A percentile compares a stretch with the other conserved stretches of the same genome.
phyloP scores from a whole-genome alignment of 2,888 invertebrate genomes.

The Cerceris rybyensis region DNA sequence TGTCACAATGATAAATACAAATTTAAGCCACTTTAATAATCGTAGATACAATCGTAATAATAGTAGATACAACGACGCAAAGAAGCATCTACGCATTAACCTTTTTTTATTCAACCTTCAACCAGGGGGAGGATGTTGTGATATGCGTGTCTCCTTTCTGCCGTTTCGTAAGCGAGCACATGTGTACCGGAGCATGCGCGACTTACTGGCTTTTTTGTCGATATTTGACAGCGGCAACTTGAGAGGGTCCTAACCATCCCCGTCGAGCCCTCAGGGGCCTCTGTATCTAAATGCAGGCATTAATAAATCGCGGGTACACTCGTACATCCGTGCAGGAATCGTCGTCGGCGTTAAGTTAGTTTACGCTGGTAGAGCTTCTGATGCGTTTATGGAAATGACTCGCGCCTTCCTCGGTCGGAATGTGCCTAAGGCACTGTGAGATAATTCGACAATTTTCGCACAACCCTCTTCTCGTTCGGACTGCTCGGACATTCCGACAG shows the following conservation, averaged over 20 bases:
- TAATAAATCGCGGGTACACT: constrained; percentile 74
- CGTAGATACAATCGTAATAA: no score
- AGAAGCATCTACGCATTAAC: constrained; percentile 15
- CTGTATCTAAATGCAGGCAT: constrained; percentile 77
- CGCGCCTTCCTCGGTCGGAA: constrained; percentile 69
- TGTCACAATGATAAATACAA: no score
- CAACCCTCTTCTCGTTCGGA: constrained; percentile 34
- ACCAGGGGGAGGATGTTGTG: constrained; percentile 50
- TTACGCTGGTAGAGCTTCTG: constrained; percentile 68
- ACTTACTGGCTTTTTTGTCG: constrained; percentile 72
- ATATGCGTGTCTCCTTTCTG: constrained; percentile 39
- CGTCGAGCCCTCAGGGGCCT: constrained; percentile 66
- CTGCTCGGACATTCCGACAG: constrained; percentile 35
- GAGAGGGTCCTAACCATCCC: constrained; percentile 68
- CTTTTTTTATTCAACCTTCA: constrained; percentile 9
- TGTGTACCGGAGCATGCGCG: constrained; percentile 66
- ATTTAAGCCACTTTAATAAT: no score
- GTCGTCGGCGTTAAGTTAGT: constrained; percentile 69
- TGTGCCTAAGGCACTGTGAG: constrained; percentile 66
- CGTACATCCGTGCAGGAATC: constrained; percentile 52
- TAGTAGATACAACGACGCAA: neutral
- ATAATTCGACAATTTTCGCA: constrained; percentile 67
- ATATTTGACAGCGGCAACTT: constrained; percentile 72
- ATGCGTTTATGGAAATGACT: constrained; percentile 77
- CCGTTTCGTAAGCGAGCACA: constrained; percentile 33